Percentiles rank a stretch among this genome's conserved stretches.
Conservation (phyloP, 2,888 invertebrate genomes). For the Hofmannophila pseudospretella region DNA sequence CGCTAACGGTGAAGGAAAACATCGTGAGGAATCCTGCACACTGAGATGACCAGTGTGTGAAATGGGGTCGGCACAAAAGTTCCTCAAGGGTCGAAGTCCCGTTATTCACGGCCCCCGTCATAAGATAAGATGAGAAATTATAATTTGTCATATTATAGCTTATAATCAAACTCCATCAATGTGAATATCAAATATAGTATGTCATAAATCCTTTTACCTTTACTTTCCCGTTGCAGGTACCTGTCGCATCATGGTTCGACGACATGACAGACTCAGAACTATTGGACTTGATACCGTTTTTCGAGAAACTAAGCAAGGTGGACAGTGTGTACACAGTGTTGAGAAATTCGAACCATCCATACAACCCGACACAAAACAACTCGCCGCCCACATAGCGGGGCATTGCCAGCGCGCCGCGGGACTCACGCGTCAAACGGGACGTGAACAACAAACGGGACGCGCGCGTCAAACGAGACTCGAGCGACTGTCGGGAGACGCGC, state of each 20-base stretch:
- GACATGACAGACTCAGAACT: conserved; percentile 98
- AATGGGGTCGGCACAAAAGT: no score
- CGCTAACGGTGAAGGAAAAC: no score
- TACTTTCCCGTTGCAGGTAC: conserved; percentile 82
- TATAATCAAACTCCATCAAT: no score
- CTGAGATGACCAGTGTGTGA: no score
- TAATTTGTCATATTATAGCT: no score
- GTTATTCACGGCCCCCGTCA: no score
- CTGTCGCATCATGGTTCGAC: conserved; percentile 99
- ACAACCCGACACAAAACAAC: conserved; percentile 76
- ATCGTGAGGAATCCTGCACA: no score
- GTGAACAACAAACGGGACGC: conserved; percentile 4
- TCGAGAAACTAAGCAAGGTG: conserved; percentile 97
- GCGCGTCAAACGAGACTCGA: background rate
- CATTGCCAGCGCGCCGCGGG: conserved; percentile 21
- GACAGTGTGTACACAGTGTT: conserved; percentile 97
- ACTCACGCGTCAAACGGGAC: conserved; percentile 15
- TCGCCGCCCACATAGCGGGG: conserved; percentile 63
- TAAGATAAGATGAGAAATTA: no score
- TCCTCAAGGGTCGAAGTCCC: no score
- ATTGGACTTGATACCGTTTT: conserved; percentile 97
- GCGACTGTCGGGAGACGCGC: background rate
- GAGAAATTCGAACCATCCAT: conserved; percentile 94
- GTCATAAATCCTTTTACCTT: no score
- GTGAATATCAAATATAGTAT: no score